These are phyloP conservation scores for Agrilus planipennis DNA, from an alignment of 1,140 invertebrate species.

Conservation along the genomic window DNA sequence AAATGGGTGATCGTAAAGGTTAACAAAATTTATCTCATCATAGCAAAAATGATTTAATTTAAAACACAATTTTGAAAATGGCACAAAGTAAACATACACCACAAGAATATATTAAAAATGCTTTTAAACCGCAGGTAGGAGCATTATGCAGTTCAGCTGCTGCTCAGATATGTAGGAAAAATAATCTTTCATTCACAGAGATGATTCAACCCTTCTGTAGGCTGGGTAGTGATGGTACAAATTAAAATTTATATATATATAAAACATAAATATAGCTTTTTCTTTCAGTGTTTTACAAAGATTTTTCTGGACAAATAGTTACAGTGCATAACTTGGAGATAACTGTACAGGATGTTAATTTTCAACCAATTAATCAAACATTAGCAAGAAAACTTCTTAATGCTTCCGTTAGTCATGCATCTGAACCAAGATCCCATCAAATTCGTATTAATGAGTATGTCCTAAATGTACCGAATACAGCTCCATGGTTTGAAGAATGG, in stretches of 20 bases:
- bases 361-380: conserved; percentile 67
- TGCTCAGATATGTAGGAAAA: conserved; percentile 74
- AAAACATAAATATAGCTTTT: not conserved
- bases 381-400: conserved; percentile 76
- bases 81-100: conserved; percentile 53
- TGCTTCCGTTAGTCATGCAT: conserved; percentile 66
- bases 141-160: conserved; percentile 70
- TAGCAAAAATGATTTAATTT: too few relatives aligned
- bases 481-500: conserved; percentile 97
- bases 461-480: conserved; percentile 56
- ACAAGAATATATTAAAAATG: conserved; percentile 77
- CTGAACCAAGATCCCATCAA: conserved; percentile 50
- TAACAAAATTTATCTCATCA: too few relatives aligned
- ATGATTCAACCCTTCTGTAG: conserved; percentile 81
- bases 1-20: too few relatives aligned
- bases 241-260: conserved; percentile 16
- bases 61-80: conserved; percentile 38
- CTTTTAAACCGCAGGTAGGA: conserved; percentile 81
- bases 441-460: conserved; percentile 38
- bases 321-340: conserved; percentile 69
- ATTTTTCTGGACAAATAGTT: conserved; percentile 62
- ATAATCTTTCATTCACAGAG: conserved; percentile 83
- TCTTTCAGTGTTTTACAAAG: conserved; percentile 61
- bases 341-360: conserved; percentile 68
- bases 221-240: conserved; percentile 61